Percentiles rank a stretch among this genome's conserved stretches.
Evolutionary conservation across 2,888 invertebrate species (phyloP).

Genomic region (Drosophila lacicola): DNA sequence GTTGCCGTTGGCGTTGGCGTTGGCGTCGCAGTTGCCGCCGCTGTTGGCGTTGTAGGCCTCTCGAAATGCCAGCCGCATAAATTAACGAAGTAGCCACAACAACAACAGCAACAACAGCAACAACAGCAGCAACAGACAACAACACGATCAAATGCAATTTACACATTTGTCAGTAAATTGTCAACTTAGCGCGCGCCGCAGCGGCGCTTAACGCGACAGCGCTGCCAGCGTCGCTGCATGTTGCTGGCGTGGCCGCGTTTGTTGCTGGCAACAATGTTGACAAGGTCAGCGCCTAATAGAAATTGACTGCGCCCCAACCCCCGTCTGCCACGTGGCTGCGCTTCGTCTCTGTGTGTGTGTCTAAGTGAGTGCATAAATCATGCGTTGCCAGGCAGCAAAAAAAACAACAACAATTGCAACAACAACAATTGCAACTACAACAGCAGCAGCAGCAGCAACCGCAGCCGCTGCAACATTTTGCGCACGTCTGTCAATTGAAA

Average conservation of each 20-base stretch:
- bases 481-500: slow-evolving; percentile 82
- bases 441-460: slow-evolving; percentile 20
- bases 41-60: slow-evolving; percentile 54
- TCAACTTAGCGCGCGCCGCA: slow-evolving; percentile 77
- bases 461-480: slow-evolving; percentile 44
- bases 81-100: slow-evolving; percentile 58
- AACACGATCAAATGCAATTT: slow-evolving; percentile 76
- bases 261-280: slow-evolving; percentile 78
- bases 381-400: slow-evolving; percentile 52
- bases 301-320: slow-evolving; percentile 61
- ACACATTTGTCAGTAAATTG: slow-evolving; percentile 82
- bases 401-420: slow-evolving; percentile 13
- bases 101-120: slow-evolving; percentile 37
- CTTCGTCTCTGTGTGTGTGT: slow-evolving; percentile 35
- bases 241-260: slow-evolving; percentile 43
- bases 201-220: slow-evolving; percentile 58
- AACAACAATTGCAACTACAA: slow-evolving; percentile 1
- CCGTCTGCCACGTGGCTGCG: slow-evolving; percentile 41
- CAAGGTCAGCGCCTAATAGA: slow-evolving; percentile 79
- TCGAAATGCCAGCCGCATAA: slow-evolving; percentile 75
- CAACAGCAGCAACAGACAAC: slow-evolving; percentile 36
- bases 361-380: slow-evolving; percentile 74
- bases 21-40: slow-evolving; percentile 6
- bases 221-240: slow-evolving; percentile 48
- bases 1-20: slow-evolving; percentile 3